Percentiles rank a stretch among this genome's conserved stretches.
These are phyloP conservation scores for Scylla paramamosain DNA, from an alignment of 1,140 invertebrate species.

Conservation along the genomic window DNA sequence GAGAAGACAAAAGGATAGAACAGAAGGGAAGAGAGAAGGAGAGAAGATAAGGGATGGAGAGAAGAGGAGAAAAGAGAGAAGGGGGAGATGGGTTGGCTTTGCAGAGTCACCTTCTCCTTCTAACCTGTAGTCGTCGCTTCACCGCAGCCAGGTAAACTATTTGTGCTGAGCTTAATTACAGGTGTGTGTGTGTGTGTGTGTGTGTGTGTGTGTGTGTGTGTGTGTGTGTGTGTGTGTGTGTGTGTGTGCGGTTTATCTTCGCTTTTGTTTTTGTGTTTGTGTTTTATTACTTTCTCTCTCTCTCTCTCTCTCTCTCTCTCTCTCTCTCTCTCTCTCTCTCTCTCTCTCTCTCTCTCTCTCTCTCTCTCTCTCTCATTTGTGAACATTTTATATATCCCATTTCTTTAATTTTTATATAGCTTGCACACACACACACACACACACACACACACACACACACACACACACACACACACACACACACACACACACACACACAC, in stretches of 20 bases:
- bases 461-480: background rate
- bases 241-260: too few species aligned
- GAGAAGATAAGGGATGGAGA: constrained; percentile 11
- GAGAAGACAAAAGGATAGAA: background rate
- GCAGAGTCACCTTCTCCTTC: background rate
- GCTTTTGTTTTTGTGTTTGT: background rate
- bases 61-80: background rate
- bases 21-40: constrained; percentile 31
- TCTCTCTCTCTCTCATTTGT: background rate
- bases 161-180: too few species aligned
- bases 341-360: too few species aligned
- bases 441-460: constrained; percentile 28
- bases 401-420: too few species aligned
- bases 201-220: too few species aligned
- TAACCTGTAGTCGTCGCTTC: too few species aligned
- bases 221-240: too few species aligned
- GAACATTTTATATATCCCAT: background rate
- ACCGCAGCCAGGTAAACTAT: too few species aligned
- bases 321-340: too few species aligned
- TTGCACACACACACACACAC: constrained; percentile 10
- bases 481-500: background rate
- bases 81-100: background rate
- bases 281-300: constrained; percentile 5
- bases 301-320: constrained; percentile 49
- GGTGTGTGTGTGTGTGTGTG: too few species aligned